phyloP scores from a whole-genome alignment of 2,888 invertebrate genomes.

The Himalopsyche tibetana region DNA sequence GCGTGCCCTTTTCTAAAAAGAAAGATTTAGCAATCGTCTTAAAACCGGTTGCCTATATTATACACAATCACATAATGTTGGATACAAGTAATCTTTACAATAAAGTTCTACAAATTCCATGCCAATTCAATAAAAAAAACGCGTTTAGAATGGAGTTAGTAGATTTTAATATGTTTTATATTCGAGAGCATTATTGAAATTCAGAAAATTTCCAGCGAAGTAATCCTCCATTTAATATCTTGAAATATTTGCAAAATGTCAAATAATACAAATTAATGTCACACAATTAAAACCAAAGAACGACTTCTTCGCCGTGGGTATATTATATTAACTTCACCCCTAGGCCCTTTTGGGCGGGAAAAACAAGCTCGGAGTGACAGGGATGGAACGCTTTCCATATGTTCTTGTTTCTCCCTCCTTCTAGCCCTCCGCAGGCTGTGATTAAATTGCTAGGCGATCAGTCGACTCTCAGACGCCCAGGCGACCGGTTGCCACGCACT shows the following conservation, averaged over 20 bases:
- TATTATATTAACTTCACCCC: conserved; percentile 46
- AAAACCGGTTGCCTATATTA: too few relatives aligned
- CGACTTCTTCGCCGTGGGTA: conserved; percentile 34
- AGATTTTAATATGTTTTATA: too few relatives aligned
- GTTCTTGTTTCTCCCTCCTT: conserved; percentile 51
- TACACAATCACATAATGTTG: too few relatives aligned
- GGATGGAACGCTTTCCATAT: conserved; percentile 45
- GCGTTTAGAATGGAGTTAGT: too few relatives aligned
- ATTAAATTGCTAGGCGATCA: conserved; percentile 62
- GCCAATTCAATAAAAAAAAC: too few relatives aligned
- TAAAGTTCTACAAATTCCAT: too few relatives aligned
- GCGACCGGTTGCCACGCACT: conserved; percentile 44
- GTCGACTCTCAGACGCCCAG: conserved; percentile 56
- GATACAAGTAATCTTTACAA: too few relatives aligned
- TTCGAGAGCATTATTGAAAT: too few relatives aligned
- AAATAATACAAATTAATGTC: conserved; percentile 48
- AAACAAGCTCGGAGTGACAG: conserved; percentile 51
- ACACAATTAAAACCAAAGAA: conserved; percentile 47
- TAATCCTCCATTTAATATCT: background rate
- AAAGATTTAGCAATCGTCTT: too few relatives aligned
- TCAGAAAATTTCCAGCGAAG: background rate
- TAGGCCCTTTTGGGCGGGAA: conserved; percentile 49
- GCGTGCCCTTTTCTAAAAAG: too few relatives aligned
- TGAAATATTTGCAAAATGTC: conserved; percentile 27
- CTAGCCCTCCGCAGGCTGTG: conserved; percentile 56